Evolutionary conservation across 2,113 vertebrate species (phyloP).

Genomic region (Myotis lucifugus): DNA sequence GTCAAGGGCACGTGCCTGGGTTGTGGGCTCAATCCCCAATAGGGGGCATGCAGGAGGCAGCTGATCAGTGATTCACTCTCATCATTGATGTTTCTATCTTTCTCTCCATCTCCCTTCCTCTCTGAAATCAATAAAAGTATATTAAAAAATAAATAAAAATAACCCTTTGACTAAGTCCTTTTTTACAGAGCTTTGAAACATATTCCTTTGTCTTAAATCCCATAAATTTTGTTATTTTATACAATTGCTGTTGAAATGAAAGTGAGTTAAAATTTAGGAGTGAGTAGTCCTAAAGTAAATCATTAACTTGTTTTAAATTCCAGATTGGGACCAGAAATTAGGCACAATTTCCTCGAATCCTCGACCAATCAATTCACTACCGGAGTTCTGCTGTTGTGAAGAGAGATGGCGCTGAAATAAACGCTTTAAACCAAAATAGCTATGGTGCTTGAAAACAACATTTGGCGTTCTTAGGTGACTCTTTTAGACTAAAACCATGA

Average conservation of each 20-base stretch:
- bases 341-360: conserved; percentile 45
- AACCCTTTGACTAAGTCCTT: not conserved
- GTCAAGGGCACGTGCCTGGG: too few relatives aligned
- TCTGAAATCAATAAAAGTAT: too few relatives aligned
- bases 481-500: not conserved
- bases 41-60: too few relatives aligned
- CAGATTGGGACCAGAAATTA: conserved; percentile 58
- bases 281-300: conserved; percentile 3
- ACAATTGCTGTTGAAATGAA: conserved; percentile 19
- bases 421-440: not conserved
- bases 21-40: too few relatives aligned
- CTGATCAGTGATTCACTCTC: too few relatives aligned
- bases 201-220: conserved; percentile 16
- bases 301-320: conserved; percentile 61
- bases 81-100: too few relatives aligned
- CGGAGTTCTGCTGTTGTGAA: conserved; percentile 43
- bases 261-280: conserved; percentile 11
- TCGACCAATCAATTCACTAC: conserved; percentile 6
- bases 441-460: not conserved
- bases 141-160: not conserved
- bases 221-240: not conserved
- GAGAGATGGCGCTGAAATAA: not conserved
- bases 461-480: not conserved
- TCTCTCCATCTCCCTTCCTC: too few relatives aligned
- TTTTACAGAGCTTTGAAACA: not conserved